phyloP scores from a whole-genome alignment of 2,888 invertebrate genomes.

The Mamestra brassicae region DNA sequence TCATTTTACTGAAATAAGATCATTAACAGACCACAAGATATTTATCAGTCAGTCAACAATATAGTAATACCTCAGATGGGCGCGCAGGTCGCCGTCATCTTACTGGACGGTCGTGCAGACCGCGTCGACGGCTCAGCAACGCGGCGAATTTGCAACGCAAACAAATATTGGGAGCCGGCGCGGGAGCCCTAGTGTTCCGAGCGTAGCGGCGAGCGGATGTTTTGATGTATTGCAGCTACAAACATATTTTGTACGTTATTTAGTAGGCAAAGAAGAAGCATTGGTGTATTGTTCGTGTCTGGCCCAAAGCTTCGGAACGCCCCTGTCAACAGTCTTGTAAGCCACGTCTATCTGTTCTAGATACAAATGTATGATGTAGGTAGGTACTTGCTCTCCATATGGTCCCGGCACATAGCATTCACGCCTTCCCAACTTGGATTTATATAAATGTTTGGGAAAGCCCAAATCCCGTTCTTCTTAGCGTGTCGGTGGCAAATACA shows the following conservation, averaged over 20 bases:
- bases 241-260: background rate
- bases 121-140: too few species aligned
- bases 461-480: slow-evolving; percentile 94
- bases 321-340: slow-evolving; percentile 22
- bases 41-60: too few species aligned
- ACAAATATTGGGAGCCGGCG: too few species aligned
- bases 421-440: slow-evolving; percentile 97
- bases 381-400: slow-evolving; percentile 61
- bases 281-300: slow-evolving; percentile 48
- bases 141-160: too few species aligned
- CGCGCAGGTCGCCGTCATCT: too few species aligned
- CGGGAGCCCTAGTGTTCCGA: too few species aligned
- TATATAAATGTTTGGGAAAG: slow-evolving; percentile 92
- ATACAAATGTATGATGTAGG: slow-evolving; percentile 16
- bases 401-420: slow-evolving; percentile 89
- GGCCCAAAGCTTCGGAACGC: slow-evolving; percentile 40
- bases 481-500: too few species aligned
- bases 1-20: background rate
- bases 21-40: too few species aligned
- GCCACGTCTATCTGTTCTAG: slow-evolving; percentile 35
- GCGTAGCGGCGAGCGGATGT: too few species aligned
- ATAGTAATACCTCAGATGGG: too few species aligned
- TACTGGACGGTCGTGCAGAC: too few species aligned
- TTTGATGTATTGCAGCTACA: too few species aligned
- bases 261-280: background rate